Percentiles rank a stretch among this genome's conserved stretches.
Evolutionary conservation across 35 echinoderm and acorn worm genomes (phyloP).

Genomic region (Patiria miniata): DNA sequence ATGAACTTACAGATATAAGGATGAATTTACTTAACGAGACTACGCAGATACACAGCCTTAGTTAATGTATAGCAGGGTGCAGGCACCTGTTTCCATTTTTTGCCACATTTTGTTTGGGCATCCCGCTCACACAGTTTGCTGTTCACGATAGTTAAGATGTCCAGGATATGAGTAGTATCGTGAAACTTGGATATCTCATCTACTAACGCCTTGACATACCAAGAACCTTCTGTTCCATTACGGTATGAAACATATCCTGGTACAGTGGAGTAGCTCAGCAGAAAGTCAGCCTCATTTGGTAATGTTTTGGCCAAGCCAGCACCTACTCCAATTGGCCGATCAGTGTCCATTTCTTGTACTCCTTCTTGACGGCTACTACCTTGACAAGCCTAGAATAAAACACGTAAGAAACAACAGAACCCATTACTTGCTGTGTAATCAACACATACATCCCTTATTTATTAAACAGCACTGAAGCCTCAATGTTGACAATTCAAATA

Average conservation of each 20-base stretch:
- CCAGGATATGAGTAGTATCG: background rate
- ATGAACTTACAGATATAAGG: too few species aligned
- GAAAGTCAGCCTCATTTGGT: conserved; percentile 62
- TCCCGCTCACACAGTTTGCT: background rate
- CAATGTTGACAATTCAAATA: too few species aligned
- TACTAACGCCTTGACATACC: conserved; percentile 43
- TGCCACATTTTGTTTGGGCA: background rate
- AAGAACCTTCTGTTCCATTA: conserved; percentile 12
- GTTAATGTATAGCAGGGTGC: conserved; percentile 41
- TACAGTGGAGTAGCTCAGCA: conserved; percentile 51
- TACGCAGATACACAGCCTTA: conserved; percentile 24
- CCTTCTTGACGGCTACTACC: background rate
- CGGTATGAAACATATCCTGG: conserved; percentile 60
- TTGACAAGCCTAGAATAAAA: conserved; percentile 23
- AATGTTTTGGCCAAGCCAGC: background rate
- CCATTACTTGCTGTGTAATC: too few species aligned
- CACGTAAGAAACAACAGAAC: background rate
- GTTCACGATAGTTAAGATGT: conserved; percentile 11
- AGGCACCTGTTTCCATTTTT: conserved; percentile 36
- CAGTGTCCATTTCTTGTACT: background rate
- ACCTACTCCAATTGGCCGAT: background rate
- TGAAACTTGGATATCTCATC: background rate
- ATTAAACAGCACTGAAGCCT: too few species aligned
- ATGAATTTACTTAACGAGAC: too few species aligned
- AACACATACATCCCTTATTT: too few species aligned